Evolutionary conservation across 2,888 invertebrate species (phyloP), one percentile per base, ranked within the genome.

Genomic region (Trachelus iudaicus): DNA sequence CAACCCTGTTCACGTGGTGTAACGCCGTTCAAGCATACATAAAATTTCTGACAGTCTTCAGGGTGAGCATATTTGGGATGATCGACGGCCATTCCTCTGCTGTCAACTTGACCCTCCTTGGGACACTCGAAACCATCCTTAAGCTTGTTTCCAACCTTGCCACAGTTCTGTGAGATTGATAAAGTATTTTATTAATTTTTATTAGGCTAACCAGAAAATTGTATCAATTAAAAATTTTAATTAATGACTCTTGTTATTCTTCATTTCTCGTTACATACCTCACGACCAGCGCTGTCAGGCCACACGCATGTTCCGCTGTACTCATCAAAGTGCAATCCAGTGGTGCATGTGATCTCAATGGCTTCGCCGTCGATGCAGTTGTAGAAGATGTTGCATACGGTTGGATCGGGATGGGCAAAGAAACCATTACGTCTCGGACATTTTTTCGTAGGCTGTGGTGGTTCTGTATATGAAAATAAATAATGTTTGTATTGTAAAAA

Each of bases 1-100:
- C 98, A 98, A 56, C 97, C 97, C 82, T 97, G 94, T 90, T 97
- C 96, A 82, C 97, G 94, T n/a, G 98, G 97, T 85, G 96, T 97
- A 37, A 95, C 93, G 23, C 96, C 97, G 91, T 96, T 97, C 85
- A 97, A 92, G 91, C 97, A 97, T 40, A 97, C 97, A 92, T 97
- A 98, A 94, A 98, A 98, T 87, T 96, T 95, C 92, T 97, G 97
- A 92, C 98, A 98, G 92, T 98, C 97, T 56, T 94, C 94, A 69
- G 97, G 96, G 92, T 98, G 96, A 1, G 97, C 93, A 92, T 94
- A 97, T 91, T 96, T 96, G 34, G 97, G 97, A 92, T 97, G 97
- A 35, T 96, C 95, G 6, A 96, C 94, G 11, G 93, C 90, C 89
- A 95, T 95, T 34, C 97, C 97, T 83, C 94, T 94, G 23, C 93